Evolutionary conservation across 2,113 vertebrate species (phyloP).

Genomic region (Prietella phreatophila): DNA sequence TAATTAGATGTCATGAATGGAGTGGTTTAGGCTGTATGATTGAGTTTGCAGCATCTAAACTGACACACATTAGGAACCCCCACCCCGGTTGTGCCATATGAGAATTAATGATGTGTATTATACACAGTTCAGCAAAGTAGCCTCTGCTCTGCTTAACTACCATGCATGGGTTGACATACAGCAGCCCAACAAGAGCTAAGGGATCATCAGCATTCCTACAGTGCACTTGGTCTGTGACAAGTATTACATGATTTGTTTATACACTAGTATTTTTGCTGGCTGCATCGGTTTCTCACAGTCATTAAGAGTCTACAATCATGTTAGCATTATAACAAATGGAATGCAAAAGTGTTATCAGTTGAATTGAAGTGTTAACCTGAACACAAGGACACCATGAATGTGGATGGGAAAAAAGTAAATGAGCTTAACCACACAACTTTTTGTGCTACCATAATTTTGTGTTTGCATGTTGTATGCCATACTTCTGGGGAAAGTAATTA

Average conservation of each 20-base stretch:
- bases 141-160: neutral
- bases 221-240: neutral
- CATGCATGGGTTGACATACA: neutral
- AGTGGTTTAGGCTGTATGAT: neutral
- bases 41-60: neutral
- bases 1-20: neutral
- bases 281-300: neutral
- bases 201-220: neutral
- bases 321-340: slow-evolving; percentile 5
- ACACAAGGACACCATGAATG: neutral
- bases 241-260: slow-evolving; percentile 3
- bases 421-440: neutral
- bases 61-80: slow-evolving; percentile 8
- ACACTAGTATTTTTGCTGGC: slow-evolving; percentile 3
- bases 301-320: neutral
- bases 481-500: neutral
- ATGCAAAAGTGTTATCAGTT: slow-evolving; percentile 11
- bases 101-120: slow-evolving; percentile 13
- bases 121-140: slow-evolving; percentile 7
- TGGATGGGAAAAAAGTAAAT: neutral
- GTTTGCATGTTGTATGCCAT: neutral
- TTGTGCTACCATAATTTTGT: neutral
- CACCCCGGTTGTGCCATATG: neutral
- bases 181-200: neutral
- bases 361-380: neutral